phyloP scores from a whole-genome alignment of 2,797 vertebrate genomes.

The Chloroceryle amazona region DNA sequence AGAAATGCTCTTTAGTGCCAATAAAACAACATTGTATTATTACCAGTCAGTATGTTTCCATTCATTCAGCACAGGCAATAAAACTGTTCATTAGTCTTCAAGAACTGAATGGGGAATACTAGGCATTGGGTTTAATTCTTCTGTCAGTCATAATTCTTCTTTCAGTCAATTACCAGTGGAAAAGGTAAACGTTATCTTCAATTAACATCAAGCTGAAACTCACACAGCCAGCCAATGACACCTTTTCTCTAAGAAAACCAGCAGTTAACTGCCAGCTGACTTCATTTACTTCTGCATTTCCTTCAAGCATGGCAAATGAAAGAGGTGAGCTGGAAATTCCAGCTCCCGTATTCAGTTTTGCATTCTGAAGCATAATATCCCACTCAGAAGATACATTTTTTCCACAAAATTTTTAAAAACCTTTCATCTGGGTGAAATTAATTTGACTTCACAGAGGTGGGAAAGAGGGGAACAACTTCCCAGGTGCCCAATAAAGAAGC shows the following conservation, averaged over 20 bases:
- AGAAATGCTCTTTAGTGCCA: not conserved
- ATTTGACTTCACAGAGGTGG: not conserved
- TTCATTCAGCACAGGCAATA: not conserved
- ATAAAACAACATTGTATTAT: not conserved
- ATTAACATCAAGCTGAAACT: conserved; percentile 16
- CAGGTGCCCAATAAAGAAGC: not conserved
- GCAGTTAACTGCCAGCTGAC: not conserved
- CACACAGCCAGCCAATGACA: not conserved
- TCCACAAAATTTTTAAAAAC: not conserved
- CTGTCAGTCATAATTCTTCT: conserved; percentile 22
- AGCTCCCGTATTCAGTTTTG: not conserved
- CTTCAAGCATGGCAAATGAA: not conserved
- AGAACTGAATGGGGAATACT: not conserved
- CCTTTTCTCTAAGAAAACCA: not conserved
- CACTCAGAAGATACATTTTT: not conserved
- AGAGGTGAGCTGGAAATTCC: not conserved
- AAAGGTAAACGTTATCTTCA: not conserved
- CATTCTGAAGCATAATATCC: not conserved
- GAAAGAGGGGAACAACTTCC: not conserved
- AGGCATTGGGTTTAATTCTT: not conserved
- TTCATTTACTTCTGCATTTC: not conserved
- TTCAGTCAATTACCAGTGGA: not conserved
- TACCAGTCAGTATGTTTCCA: not conserved
- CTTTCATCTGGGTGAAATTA: not conserved
- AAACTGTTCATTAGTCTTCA: conserved; percentile 18